These are phyloP conservation scores for Alcis repandata DNA, from an alignment of 2,888 invertebrate species.

Conservation along the genomic window DNA sequence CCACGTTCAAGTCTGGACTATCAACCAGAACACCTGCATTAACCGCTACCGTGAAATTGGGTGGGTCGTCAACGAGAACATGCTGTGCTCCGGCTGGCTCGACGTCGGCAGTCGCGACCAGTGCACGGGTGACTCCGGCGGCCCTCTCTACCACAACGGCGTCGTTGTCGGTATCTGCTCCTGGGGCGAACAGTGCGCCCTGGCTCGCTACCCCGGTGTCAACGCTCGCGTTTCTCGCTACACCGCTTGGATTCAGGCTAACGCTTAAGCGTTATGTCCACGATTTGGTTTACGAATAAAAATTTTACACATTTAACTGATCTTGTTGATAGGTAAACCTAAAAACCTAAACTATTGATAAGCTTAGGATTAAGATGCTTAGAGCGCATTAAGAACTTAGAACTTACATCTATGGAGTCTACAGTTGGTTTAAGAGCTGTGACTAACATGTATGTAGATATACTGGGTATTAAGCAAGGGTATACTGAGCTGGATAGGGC, in stretches of 20 bases:
- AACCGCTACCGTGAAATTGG: slow-evolving; percentile 39
- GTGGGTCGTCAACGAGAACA: slow-evolving; percentile 48
- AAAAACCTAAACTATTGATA: neutral
- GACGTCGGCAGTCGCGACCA: slow-evolving; percentile 71
- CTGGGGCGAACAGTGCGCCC: slow-evolving; percentile 52
- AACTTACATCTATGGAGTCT: too few relatives aligned
- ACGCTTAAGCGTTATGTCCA: slow-evolving; percentile 20
- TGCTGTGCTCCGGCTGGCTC: slow-evolving; percentile 68
- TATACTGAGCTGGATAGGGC: too few relatives aligned
- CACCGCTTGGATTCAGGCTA: slow-evolving; percentile 44
- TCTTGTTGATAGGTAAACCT: neutral
- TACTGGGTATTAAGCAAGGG: too few relatives aligned
- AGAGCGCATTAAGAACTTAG: too few relatives aligned
- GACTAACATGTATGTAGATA: too few relatives aligned
- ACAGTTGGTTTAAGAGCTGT: too few relatives aligned
- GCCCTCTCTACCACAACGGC: slow-evolving; percentile 62
- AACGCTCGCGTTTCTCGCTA: slow-evolving; percentile 52
- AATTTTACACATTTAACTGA: neutral
- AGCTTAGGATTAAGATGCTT: neutral
- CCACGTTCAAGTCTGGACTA: slow-evolving; percentile 57
- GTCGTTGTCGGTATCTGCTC: slow-evolving; percentile 56
- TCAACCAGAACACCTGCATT: slow-evolving; percentile 53
- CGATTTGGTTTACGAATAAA: neutral
- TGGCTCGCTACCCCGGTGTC: slow-evolving; percentile 51
- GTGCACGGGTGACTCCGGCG: slow-evolving; percentile 71